phyloP scores from a whole-genome alignment of 2,797 vertebrate genomes.

The Sebastes matsubarae region DNA sequence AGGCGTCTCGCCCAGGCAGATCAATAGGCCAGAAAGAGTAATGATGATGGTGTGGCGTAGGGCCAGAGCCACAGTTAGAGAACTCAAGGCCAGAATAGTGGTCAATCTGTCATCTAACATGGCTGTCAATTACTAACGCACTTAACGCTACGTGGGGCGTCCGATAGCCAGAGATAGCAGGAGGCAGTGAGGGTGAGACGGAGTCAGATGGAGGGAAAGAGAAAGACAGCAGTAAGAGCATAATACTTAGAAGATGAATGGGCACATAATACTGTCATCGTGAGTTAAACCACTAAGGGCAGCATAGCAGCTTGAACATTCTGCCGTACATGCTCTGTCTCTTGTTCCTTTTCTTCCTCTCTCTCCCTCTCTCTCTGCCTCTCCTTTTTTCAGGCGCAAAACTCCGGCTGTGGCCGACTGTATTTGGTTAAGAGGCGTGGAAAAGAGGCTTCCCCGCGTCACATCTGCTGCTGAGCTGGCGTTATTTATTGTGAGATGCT shows the following conservation, averaged over 20 bases:
- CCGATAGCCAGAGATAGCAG: slow-evolving; percentile 60
- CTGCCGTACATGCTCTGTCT: slow-evolving; percentile 50
- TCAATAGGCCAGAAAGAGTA: slow-evolving; percentile 79
- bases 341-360: slow-evolving; percentile 10
- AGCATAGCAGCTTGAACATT: slow-evolving; percentile 63
- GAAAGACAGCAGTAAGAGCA: slow-evolving; percentile 53
- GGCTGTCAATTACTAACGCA: slow-evolving; percentile 74
- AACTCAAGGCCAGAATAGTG: slow-evolving; percentile 67
- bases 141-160: slow-evolving; percentile 65
- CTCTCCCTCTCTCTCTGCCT: background rate
- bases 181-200: slow-evolving; percentile 36
- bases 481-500: slow-evolving; percentile 78
- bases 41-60: slow-evolving; percentile 71
- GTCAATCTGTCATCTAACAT: slow-evolving; percentile 77
- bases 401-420: slow-evolving; percentile 54
- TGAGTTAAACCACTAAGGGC: slow-evolving; percentile 71
- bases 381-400: slow-evolving; percentile 42
- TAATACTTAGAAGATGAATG: slow-evolving; percentile 78
- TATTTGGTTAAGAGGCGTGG: slow-evolving; percentile 75
- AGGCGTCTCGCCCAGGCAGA: slow-evolving; percentile 70
- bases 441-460: slow-evolving; percentile 63
- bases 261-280: slow-evolving; percentile 77
- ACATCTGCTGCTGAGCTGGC: slow-evolving; percentile 76
- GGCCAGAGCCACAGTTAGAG: slow-evolving; percentile 66
- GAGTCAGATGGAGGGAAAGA: slow-evolving; percentile 42